phyloP scores from a whole-genome alignment of 2,888 invertebrate species.

The Lamellibrachia columna region DNA sequence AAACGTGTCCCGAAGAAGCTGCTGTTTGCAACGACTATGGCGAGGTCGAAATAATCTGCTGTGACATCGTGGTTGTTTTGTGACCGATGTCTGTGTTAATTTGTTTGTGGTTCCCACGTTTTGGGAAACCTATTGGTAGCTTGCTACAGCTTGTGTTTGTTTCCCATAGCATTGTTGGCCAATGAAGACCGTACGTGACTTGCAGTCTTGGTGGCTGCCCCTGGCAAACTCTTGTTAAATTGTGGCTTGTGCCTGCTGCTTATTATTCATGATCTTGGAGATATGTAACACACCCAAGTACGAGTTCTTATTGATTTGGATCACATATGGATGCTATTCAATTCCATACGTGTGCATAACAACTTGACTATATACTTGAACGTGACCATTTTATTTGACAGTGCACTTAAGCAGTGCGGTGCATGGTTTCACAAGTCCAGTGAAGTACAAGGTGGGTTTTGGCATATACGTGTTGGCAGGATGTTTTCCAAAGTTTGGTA shows the following conservation, averaged over 20 bases:
- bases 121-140: not conserved
- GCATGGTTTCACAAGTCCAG: not conserved
- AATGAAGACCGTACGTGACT: not conserved
- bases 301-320: not conserved
- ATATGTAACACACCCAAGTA: not conserved
- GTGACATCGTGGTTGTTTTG: not conserved
- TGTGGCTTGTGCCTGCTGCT: not conserved
- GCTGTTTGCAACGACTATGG: conserved; percentile 33
- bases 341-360: not conserved
- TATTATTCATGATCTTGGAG: not conserved
- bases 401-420: not conserved
- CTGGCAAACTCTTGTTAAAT: not conserved
- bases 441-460: not conserved
- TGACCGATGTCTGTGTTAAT: not conserved
- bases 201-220: not conserved
- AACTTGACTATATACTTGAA: not conserved
- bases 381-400: not conserved
- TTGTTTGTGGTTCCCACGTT: not conserved
- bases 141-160: not conserved
- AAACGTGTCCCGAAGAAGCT: conserved; percentile 31
- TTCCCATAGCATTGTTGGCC: not conserved
- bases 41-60: conserved; percentile 28
- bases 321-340: not conserved
- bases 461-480: not conserved
- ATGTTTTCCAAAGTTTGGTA: not conserved